Evolutionary conservation across 1,140 invertebrate genomes (phyloP), one percentile per base, ranked within the genome.

Genomic region (Bombus soroeensis): DNA sequence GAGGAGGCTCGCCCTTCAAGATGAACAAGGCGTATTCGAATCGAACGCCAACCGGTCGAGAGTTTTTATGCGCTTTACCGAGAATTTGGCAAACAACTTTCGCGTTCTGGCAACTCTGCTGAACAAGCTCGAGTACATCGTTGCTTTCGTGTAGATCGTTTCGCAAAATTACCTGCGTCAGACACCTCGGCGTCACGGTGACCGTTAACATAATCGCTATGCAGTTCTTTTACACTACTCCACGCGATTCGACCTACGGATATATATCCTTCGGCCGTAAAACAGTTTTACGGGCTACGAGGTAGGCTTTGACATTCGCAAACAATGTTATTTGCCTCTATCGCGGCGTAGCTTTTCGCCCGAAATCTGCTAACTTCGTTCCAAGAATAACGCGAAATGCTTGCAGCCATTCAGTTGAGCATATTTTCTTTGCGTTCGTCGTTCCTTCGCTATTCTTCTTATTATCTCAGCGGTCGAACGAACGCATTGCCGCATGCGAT

Each of bases 31-130:
- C 22, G 59, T 62, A 80, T 75, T 79, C 64, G 76, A 57, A 62
- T n/a, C 4, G 43, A 32, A 43, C 39, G 64, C 32, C 32, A 37
- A 37, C 34, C 37, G 37, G 41, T 77, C 22, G 39, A 59, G 4
- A 43, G 47, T 77, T 73, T 72, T 66, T 32, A 73, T 72, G 57
- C 53, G 80, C 71, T 79, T 81, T 32, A 72, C 22, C 22, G 28
- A 39, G 37, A 85, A 82, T 82, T 88, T 79, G 74, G 64, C 83
- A 71, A 85, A 28, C 10, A 64, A 64, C 47, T 85, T 39, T 64
- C 13, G 32, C 59, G 41, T 57, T 43, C 59, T 81, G 83, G 78
- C 83, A 85, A 43, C 59, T 75, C 57, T 81, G n/a, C 71, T 66
- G 34, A 43, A 41, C 77, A 81, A 37, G 22, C 66, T 71, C 76